phyloP scores from a whole-genome alignment of 2,797 vertebrate species.

The Micromesistius poutassou region DNA sequence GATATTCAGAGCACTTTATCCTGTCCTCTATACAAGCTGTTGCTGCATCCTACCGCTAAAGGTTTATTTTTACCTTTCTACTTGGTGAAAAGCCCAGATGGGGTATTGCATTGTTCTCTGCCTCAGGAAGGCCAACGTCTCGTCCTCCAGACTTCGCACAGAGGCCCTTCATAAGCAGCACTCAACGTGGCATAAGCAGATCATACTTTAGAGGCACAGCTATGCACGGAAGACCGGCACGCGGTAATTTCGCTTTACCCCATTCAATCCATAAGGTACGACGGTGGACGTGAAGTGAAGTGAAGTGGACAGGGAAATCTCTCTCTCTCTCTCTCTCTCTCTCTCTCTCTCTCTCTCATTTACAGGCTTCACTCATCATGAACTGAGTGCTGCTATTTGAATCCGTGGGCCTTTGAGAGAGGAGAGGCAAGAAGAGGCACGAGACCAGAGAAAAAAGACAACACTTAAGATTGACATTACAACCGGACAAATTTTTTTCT shows the following conservation, averaged over 20 bases:
- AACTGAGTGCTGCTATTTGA: slow-evolving; percentile 59
- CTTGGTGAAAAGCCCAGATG: too few relatives aligned
- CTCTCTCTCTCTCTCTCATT: slow-evolving; percentile 35
- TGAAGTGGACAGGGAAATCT: slow-evolving; percentile 28
- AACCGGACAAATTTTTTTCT: slow-evolving; percentile 49
- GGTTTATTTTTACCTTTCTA: too few relatives aligned
- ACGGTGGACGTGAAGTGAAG: slow-evolving; percentile 33
- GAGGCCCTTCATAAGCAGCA: background rate
- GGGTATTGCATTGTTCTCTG: too few relatives aligned
- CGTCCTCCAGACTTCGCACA: slow-evolving; percentile 6
- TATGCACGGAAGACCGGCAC: slow-evolving; percentile 12
- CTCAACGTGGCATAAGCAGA: slow-evolving; percentile 5
- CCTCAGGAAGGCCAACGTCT: background rate
- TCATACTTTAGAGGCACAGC: slow-evolving; percentile 13
- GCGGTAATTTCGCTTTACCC: slow-evolving; percentile 38
- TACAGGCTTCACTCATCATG: slow-evolving; percentile 55
- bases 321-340: background rate
- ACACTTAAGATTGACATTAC: slow-evolving; percentile 43
- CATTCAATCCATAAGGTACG: slow-evolving; percentile 37
- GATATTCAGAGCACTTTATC: too few relatives aligned
- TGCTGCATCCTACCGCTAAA: too few relatives aligned
- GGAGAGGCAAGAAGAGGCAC: slow-evolving; percentile 54
- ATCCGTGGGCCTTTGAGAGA: slow-evolving; percentile 51
- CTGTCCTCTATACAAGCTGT: too few relatives aligned
- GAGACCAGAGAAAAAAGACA: background rate